A percentile compares a stretch with the other conserved stretches of the same genome.
phyloP scores from a whole-genome alignment of 2,797 vertebrate species.

The Chrosomus eos region DNA sequence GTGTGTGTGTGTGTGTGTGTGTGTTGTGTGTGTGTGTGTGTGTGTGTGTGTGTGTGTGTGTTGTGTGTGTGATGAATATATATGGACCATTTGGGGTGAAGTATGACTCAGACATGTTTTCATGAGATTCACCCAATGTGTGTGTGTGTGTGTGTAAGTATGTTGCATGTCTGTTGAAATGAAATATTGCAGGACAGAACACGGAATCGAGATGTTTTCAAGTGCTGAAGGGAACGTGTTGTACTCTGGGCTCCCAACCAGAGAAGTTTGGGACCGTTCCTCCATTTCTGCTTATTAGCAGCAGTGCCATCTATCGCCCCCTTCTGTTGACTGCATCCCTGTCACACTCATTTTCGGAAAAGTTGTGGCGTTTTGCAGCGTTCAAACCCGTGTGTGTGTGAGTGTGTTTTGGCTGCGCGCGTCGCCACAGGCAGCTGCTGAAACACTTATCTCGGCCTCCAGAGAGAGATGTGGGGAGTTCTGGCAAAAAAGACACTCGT shows the following conservation, averaged over 20 bases:
- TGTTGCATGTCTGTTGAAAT: not conserved
- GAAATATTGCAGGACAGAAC: slow-evolving; percentile 5
- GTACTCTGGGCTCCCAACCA: slow-evolving; percentile 38
- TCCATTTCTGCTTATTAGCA: not conserved
- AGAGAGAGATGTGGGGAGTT: slow-evolving; percentile 30
- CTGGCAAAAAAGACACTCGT: slow-evolving; percentile 35
- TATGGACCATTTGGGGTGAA: not conserved
- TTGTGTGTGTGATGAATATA: no score
- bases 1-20: no score
- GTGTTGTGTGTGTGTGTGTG: no score
- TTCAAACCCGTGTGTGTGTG: slow-evolving; percentile 11
- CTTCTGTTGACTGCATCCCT: not conserved
- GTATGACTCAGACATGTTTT: not conserved
- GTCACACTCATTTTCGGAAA: not conserved
- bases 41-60: no score
- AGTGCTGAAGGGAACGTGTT: slow-evolving; percentile 11
- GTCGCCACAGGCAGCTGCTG: slow-evolving; percentile 27
- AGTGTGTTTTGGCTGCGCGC: slow-evolving; percentile 2
- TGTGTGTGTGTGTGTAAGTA: not conserved
- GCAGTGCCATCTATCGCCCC: not conserved
- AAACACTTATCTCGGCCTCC: slow-evolving; percentile 12
- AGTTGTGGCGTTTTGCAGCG: not conserved
- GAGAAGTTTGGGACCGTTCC: slow-evolving; percentile 12
- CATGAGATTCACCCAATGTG: not conserved
- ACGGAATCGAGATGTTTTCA: slow-evolving; percentile 4